Evolutionary conservation across 1,140 invertebrate genomes (phyloP).

Genomic region (Cyclina sinensis): DNA sequence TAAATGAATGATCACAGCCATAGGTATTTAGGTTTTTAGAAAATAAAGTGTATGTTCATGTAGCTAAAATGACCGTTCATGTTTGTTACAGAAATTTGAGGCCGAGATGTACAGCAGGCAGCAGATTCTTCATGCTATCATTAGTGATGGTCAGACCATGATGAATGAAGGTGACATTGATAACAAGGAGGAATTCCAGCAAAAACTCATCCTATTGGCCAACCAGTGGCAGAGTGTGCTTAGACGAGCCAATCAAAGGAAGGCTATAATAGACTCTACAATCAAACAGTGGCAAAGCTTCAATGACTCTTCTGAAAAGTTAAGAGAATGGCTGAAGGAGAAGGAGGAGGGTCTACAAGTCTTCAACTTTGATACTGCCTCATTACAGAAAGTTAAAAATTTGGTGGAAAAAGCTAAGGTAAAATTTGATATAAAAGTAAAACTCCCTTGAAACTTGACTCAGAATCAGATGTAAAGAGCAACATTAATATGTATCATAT

Average conservation of each 20-base stretch:
- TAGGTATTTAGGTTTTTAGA: too few relatives aligned
- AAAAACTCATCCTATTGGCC: conserved; percentile 92
- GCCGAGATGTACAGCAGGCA: conserved; percentile 82
- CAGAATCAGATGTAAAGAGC: too few relatives aligned
- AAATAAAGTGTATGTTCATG: too few relatives aligned
- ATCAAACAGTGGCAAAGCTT: conserved; percentile 94
- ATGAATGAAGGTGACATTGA: conserved; percentile 80
- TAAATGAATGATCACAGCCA: too few relatives aligned
- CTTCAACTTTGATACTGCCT: conserved; percentile 76
- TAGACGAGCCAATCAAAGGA: conserved; percentile 92
- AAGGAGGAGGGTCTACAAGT: conserved; percentile 93
- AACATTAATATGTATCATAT: too few relatives aligned
- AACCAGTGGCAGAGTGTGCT: conserved; percentile 95
- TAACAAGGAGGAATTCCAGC: conserved; percentile 86
- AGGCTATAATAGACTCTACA: conserved; percentile 90
- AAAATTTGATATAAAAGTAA: too few relatives aligned
- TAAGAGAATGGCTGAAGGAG: conserved; percentile 92
- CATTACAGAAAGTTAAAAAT: conserved; percentile 80
- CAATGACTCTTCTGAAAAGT: conserved; percentile 90
- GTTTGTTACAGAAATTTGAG: conserved; percentile 81
- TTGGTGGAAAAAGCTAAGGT: conserved; percentile 81
- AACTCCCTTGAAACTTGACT: too few relatives aligned
- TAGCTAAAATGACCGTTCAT: too few relatives aligned
- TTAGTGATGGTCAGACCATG: conserved; percentile 84
- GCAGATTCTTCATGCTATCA: conserved; percentile 84